A percentile compares a stretch with the other conserved stretches of the same genome.
These are phyloP conservation scores for Limenitis camilla DNA, from an alignment of 2,888 invertebrate species.

Conservation along the genomic window DNA sequence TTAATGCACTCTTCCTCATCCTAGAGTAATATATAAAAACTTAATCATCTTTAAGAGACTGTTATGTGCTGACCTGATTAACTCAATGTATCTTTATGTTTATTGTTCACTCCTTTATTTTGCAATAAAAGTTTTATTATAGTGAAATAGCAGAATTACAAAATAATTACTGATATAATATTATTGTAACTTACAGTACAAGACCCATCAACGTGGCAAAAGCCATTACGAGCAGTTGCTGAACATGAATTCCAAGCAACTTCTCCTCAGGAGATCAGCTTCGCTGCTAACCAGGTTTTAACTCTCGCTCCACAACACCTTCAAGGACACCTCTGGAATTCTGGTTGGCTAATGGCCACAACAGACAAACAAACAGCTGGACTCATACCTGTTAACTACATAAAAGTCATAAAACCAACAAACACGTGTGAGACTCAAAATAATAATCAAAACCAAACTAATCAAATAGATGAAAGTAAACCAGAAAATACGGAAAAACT, in stretches of 20 bases:
- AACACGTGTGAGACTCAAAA: conserved; percentile 14
- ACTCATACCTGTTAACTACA: conserved; percentile 78
- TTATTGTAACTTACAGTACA: conserved; percentile 56
- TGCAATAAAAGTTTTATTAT: neutral
- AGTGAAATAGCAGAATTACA: too few relatives aligned
- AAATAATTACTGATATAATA: neutral
- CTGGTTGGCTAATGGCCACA: conserved; percentile 80
- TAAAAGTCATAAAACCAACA: conserved; percentile 51
- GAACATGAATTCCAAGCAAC: conserved; percentile 84
- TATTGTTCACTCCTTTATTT: neutral
- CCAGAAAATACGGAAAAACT: conserved; percentile 21
- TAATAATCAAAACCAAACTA: conserved; percentile 11
- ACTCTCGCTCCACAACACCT: conserved; percentile 88
- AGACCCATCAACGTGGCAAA: conserved; percentile 81
- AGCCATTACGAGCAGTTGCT: conserved; percentile 79
- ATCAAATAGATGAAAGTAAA: conserved; percentile 14
- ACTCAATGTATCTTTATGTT: too few relatives aligned
- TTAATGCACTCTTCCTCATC: too few relatives aligned
- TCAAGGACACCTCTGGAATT: conserved; percentile 80
- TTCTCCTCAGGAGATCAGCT: conserved; percentile 83
- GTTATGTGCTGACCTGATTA: too few relatives aligned
- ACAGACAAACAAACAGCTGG: conserved; percentile 75
- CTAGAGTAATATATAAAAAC: too few relatives aligned
- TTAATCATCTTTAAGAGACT: too few relatives aligned
- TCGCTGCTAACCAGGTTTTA: conserved; percentile 84